phyloP scores from a whole-genome alignment of 2,797 vertebrate genomes.

The Sus cebifrons region DNA sequence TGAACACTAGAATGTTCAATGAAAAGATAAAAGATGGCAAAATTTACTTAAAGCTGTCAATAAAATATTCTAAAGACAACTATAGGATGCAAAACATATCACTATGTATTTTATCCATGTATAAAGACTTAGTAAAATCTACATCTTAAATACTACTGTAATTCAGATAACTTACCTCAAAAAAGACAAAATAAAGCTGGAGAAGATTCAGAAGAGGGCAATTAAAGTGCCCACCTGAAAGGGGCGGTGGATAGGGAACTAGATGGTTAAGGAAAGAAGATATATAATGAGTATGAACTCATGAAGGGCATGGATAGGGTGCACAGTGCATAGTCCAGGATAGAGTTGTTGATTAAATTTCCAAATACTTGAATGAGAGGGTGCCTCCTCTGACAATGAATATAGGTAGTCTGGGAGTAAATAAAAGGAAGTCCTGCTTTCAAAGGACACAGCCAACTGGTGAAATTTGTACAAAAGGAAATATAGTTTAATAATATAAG shows the following conservation, averaged over 20 bases:
- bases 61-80: slow-evolving; percentile 55
- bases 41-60: slow-evolving; percentile 39
- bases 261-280: background rate
- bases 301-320: background rate
- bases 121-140: slow-evolving; percentile 56
- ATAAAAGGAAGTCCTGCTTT: slow-evolving; percentile 51
- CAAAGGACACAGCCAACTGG: slow-evolving; percentile 37
- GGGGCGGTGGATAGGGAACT: background rate
- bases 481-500: slow-evolving; percentile 2
- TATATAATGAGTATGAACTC: background rate
- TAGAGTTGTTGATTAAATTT: background rate
- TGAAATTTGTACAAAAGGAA: slow-evolving; percentile 39
- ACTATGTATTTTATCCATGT: background rate
- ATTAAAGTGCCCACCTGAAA: slow-evolving; percentile 9
- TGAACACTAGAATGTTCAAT: slow-evolving; percentile 22
- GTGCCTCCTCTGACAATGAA: background rate
- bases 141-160: slow-evolving; percentile 1
- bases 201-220: slow-evolving; percentile 16
- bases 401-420: background rate
- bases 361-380: slow-evolving; percentile 36
- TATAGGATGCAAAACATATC: slow-evolving; percentile 9
- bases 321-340: background rate
- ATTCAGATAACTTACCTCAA: slow-evolving; percentile 50
- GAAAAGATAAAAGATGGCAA: slow-evolving; percentile 52
- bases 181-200: slow-evolving; percentile 44